Percentiles rank a stretch among this genome's conserved stretches.
Conservation (phyloP, 2,888 invertebrate genomes). For the Netelia inedita region DNA sequence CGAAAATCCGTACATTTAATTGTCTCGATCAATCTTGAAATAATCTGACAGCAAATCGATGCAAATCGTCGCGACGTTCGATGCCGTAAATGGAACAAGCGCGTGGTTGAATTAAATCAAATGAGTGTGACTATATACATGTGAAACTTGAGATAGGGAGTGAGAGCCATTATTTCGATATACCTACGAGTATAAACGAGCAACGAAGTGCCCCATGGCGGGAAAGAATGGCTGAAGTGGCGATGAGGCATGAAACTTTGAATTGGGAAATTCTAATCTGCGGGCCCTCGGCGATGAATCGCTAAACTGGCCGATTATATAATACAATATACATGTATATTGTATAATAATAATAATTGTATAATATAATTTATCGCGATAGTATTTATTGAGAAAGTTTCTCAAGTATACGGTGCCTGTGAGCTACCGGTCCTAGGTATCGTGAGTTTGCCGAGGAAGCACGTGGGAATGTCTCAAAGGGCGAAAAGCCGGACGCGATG, state of each 20-base stretch:
- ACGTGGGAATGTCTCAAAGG: constrained; percentile 62
- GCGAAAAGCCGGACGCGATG: constrained; percentile 55
- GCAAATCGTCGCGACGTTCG: constrained; percentile 35
- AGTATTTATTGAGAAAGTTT: neutral
- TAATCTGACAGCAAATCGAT: constrained; percentile 32
- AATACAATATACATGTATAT: neutral
- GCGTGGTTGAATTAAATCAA: neutral
- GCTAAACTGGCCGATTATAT: constrained; percentile 21
- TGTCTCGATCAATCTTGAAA: constrained; percentile 48
- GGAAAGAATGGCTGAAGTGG: constrained; percentile 2
- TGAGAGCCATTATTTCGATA: constrained; percentile 36
- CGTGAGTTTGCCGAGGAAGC: constrained; percentile 15
- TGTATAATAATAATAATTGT: no score
- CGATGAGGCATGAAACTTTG: constrained; percentile 33
- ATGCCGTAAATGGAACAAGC: constrained; percentile 41
- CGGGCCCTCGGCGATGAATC: constrained; percentile 47
- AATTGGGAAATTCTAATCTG: constrained; percentile 57
- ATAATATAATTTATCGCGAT: no score
- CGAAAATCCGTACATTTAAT: constrained; percentile 40
- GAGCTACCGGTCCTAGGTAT: constrained; percentile 31
- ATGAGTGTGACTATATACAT: neutral
- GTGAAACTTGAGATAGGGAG: constrained; percentile 14
- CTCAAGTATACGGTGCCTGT: neutral
- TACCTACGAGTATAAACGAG: neutral
- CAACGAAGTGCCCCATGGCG: constrained; percentile 22